Percentiles rank a stretch among this genome's conserved stretches.
These are phyloP conservation scores for Xylota segnis DNA, from an alignment of 2,888 invertebrate genomes.

Conservation along the genomic window DNA sequence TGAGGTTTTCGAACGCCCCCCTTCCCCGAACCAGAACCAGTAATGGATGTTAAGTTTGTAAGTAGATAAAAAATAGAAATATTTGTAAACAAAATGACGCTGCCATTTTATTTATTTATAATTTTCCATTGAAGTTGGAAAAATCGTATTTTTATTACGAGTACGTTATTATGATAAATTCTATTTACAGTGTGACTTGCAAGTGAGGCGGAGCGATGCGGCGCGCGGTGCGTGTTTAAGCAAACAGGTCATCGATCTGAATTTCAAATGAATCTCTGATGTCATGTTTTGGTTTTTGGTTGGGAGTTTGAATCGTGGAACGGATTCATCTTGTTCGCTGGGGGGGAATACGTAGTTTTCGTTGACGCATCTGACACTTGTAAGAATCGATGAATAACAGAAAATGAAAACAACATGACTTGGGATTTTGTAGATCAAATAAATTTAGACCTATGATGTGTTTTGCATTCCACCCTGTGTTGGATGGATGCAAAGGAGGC, in stretches of 20 bases:
- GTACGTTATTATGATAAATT: background rate
- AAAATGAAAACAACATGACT: background rate
- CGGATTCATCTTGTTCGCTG: background rate
- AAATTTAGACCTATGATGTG: too few relatives aligned
- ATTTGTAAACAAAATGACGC: conserved; percentile 37
- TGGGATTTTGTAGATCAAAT: too few relatives aligned
- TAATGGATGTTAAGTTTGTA: conserved; percentile 19
- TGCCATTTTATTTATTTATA: conserved; percentile 24
- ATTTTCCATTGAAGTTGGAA: conserved; percentile 24
- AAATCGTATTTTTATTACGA: conserved; percentile 1
- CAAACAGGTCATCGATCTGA: conserved; percentile 26
- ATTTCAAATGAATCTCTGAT: background rate
- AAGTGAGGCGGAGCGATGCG: background rate
- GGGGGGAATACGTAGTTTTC: background rate
- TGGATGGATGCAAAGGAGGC: too few relatives aligned
- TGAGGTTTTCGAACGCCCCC: conserved; percentile 12
- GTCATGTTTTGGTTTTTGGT: conserved; percentile 4
- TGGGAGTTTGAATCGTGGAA: background rate
- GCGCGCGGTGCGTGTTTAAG: background rate
- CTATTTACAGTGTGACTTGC: background rate
- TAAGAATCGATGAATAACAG: background rate
- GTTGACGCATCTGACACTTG: background rate
- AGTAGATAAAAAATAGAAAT: background rate
- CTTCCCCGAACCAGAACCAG: background rate
- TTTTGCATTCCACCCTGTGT: too few relatives aligned